Conservation (phyloP, 2,797 vertebrate species). For the Rhinella marina region DNA sequence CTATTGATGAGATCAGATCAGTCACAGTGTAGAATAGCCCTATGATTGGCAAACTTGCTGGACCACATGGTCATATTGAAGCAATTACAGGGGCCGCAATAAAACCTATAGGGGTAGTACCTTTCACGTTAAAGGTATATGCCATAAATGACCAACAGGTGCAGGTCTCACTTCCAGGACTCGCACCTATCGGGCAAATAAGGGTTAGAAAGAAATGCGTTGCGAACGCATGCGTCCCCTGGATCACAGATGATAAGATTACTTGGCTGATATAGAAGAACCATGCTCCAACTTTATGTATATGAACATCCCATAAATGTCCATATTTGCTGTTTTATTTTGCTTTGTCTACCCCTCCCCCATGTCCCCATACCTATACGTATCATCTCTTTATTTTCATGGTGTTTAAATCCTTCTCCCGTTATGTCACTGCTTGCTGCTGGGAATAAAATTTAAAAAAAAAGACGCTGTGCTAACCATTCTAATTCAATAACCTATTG, state of each 20-base stretch:
- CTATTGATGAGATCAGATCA: not conserved
- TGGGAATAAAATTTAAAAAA: constrained; percentile 1
- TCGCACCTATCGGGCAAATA: no score
- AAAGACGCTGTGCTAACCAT: not conserved
- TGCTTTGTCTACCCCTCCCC: not conserved
- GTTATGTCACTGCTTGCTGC: constrained; percentile 4
- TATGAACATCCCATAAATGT: not conserved
- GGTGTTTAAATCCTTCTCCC: not conserved
- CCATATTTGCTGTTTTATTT: not conserved
- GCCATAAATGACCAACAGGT: no score
- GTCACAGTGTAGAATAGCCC: not conserved
- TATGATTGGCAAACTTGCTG: no score
- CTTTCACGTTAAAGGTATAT: no score
- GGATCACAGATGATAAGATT: no score
- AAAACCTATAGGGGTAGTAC: no score
- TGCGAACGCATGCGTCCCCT: no score
- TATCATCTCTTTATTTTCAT: not conserved
- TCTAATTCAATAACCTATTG: not conserved
- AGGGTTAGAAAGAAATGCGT: no score
- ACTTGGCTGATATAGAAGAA: not conserved
- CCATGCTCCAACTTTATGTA: not conserved
- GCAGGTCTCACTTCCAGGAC: no score
- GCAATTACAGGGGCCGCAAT: no score
- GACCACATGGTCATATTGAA: no score
- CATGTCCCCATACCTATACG: not conserved